Conservation (phyloP, 2,888 invertebrate genomes). For the Diarsia dahlii region DNA sequence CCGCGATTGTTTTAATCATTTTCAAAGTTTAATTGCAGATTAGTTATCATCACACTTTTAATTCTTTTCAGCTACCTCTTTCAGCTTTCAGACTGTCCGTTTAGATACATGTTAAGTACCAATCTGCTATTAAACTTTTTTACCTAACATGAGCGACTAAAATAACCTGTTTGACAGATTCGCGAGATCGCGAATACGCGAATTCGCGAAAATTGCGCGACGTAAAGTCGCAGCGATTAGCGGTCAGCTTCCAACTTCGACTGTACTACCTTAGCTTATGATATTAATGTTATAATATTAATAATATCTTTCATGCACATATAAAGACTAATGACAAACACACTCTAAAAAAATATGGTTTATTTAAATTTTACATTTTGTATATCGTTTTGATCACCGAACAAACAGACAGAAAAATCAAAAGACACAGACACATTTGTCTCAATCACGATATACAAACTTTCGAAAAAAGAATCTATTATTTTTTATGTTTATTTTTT, state of each 20-base stretch:
- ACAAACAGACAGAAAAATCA: slow-evolving; percentile 72
- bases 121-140: slow-evolving; percentile 65
- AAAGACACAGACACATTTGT: slow-evolving; percentile 70
- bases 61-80: slow-evolving; percentile 59
- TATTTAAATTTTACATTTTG: slow-evolving; percentile 71
- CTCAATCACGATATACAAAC: slow-evolving; percentile 69
- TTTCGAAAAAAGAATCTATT: slow-evolving; percentile 66
- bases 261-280: slow-evolving; percentile 76
- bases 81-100: slow-evolving; percentile 39
- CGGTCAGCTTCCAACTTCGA: slow-evolving; percentile 70
- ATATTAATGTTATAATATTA: slow-evolving; percentile 78
- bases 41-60: slow-evolving; percentile 38
- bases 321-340: slow-evolving; percentile 90
- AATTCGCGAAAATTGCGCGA: slow-evolving; percentile 44
- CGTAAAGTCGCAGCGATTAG: slow-evolving; percentile 55
- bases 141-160: slow-evolving; percentile 43
- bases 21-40: slow-evolving; percentile 65
- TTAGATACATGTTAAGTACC: slow-evolving; percentile 36
- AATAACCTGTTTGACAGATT: slow-evolving; percentile 59
- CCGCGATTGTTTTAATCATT: slow-evolving; percentile 35
- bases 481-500: slow-evolving; percentile 78
- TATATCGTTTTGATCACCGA: slow-evolving; percentile 71
- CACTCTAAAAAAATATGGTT: slow-evolving; percentile 82
- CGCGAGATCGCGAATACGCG: slow-evolving; percentile 51
- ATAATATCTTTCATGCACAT: slow-evolving; percentile 89